Evolutionary conservation across 2,797 vertebrate species (phyloP).

Genomic region (Delichon dasypus): DNA sequence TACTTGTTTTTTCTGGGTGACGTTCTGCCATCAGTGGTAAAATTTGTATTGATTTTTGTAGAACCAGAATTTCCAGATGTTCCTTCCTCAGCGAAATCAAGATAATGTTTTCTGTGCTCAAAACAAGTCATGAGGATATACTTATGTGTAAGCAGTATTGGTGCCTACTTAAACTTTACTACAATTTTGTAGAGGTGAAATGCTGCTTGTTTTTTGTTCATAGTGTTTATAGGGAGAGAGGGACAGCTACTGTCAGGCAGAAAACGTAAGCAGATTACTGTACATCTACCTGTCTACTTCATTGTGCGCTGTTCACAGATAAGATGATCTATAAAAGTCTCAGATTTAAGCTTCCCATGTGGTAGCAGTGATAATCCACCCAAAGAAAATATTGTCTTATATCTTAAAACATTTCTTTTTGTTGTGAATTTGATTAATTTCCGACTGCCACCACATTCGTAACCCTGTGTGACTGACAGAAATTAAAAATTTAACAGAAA

Average conservation of each 20-base stretch:
- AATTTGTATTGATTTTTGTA: constrained; percentile 24
- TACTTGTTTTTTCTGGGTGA: background rate
- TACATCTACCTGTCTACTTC: background rate
- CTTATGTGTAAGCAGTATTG: background rate
- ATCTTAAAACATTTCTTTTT: background rate
- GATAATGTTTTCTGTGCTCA: background rate
- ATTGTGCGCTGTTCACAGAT: background rate
- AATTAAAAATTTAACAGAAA: background rate
- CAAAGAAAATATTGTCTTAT: background rate
- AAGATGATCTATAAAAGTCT: background rate
- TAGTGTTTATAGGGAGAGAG: background rate
- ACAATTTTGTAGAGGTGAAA: background rate
- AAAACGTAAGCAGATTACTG: background rate
- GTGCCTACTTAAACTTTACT: background rate
- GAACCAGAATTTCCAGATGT: background rate
- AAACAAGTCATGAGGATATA: background rate
- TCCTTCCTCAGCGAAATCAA: constrained; percentile 1
- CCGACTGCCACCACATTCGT: background rate
- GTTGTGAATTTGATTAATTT: background rate
- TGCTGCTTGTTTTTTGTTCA: background rate
- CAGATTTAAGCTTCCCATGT: background rate
- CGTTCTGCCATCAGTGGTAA: background rate
- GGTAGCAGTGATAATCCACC: background rate
- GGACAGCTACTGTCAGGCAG: background rate
- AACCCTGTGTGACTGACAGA: background rate